These are phyloP conservation scores for Acronicta psi DNA, from an alignment of 2,888 invertebrate genomes.

Conservation along the genomic window DNA sequence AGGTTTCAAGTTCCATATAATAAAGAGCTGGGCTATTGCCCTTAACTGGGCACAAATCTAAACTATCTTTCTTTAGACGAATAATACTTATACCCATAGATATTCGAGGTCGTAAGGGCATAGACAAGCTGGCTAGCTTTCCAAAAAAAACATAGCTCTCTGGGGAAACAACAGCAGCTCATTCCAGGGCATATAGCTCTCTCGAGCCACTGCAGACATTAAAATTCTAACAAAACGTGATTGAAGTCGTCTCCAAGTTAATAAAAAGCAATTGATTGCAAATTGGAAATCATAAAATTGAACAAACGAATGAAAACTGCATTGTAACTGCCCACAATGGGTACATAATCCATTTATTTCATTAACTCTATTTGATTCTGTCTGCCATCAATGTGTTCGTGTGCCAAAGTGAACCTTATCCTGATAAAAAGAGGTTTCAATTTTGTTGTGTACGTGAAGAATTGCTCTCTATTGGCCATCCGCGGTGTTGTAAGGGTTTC, in stretches of 20 bases:
- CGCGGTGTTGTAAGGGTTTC: slow-evolving; percentile 66
- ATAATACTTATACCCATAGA: too few species aligned
- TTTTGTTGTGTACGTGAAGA: slow-evolving; percentile 40
- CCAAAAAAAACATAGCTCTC: too few species aligned
- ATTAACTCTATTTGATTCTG: slow-evolving; percentile 60
- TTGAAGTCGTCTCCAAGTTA: slow-evolving; percentile 4
- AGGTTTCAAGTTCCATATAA: too few species aligned
- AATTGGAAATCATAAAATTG: slow-evolving; percentile 51
- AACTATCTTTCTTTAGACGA: too few species aligned
- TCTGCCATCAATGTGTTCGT: slow-evolving; percentile 10
- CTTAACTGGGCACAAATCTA: too few species aligned
- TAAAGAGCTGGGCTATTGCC: too few species aligned
- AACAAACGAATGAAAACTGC: slow-evolving; percentile 50
- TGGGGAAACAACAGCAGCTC: too few species aligned
- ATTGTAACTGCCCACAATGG: slow-evolving; percentile 56
- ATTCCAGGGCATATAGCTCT: too few species aligned
- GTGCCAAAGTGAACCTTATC: slow-evolving; percentile 23
- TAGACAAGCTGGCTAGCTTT: too few species aligned
- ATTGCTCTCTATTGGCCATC: slow-evolving; percentile 59
- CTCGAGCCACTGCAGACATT: background rate
- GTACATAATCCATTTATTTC: slow-evolving; percentile 69
- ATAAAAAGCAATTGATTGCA: slow-evolving; percentile 44
- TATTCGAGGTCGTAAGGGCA: too few species aligned
- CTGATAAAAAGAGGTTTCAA: slow-evolving; percentile 13
- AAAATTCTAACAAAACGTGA: slow-evolving; percentile 11